These are phyloP conservation scores for Chrysomallon squamiferum DNA, from an alignment of 1,140 invertebrate species.

Conservation along the genomic window DNA sequence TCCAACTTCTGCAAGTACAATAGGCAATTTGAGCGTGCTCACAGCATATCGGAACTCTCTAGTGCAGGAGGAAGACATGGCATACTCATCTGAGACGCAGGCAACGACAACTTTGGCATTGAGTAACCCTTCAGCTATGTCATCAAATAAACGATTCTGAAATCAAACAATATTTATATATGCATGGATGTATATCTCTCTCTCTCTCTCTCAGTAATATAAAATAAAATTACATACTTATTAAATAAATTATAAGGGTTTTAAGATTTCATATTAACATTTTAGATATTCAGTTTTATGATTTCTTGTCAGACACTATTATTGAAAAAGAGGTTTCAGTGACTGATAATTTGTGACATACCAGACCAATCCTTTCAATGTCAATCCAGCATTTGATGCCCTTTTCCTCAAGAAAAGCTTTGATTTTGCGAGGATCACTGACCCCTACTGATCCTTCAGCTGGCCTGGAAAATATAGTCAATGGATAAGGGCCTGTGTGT, in stretches of 20 bases:
- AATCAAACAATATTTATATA: no score
- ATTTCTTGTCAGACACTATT: no score
- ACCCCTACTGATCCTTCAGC: constrained; percentile 39
- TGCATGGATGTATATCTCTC: background rate
- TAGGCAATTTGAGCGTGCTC: constrained; percentile 45
- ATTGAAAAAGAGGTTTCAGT: no score
- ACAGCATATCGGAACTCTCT: constrained; percentile 56
- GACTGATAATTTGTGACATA: no score
- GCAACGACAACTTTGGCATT: constrained; percentile 47
- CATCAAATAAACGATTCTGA: constrained; percentile 55
- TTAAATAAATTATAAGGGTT: background rate
- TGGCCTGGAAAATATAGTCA: constrained; percentile 29
- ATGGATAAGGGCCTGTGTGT: no score
- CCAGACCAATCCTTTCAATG: constrained; percentile 54
- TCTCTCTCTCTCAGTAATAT: no score
- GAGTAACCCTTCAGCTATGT: constrained; percentile 55
- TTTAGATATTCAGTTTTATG: no score
- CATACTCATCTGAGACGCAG: constrained; percentile 58
- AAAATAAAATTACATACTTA: background rate
- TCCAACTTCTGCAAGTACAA: constrained; percentile 50
- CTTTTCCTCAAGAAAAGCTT: constrained; percentile 49
- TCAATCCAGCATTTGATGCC: constrained; percentile 60
- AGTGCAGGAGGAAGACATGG: constrained; percentile 41
- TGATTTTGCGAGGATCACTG: constrained; percentile 57
- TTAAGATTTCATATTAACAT: background rate